A percentile compares a stretch with the other conserved stretches of the same genome.
These are phyloP conservation scores for Cichladusa arquata DNA, from an alignment of 2,113 vertebrate species.

Conservation along the genomic window DNA sequence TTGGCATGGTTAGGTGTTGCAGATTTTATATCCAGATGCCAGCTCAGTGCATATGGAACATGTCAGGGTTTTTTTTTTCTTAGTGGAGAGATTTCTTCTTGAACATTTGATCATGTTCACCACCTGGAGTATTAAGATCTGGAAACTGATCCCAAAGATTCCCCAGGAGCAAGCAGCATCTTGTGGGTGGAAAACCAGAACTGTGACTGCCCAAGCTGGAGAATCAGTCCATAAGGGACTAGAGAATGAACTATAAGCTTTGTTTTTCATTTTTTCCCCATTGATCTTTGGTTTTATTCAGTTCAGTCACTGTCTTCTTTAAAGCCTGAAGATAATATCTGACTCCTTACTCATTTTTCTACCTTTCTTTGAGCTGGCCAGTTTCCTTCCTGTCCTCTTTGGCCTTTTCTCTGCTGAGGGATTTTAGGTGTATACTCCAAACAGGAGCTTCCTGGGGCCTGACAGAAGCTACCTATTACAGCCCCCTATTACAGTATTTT, in stretches of 20 bases:
- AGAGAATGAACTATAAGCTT: not conserved
- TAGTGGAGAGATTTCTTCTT: constrained; percentile 4
- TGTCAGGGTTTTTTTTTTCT: not conserved
- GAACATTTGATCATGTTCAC: not conserved
- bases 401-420: not conserved
- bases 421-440: not conserved
- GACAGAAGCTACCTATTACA: not conserved
- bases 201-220: not conserved
- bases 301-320: not conserved
- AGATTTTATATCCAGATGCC: constrained; percentile 22
- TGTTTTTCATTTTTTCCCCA: accelerated
- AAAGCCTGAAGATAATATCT: not conserved
- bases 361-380: not conserved
- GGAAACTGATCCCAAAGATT: constrained; percentile 3
- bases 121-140: not conserved
- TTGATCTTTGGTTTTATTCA: not conserved
- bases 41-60: not conserved
- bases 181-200: not conserved
- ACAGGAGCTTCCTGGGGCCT: not conserved
- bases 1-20: not conserved
- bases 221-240: not conserved
- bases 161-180: not conserved
- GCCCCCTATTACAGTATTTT: not conserved
- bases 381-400: not conserved
- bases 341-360: not conserved